phyloP scores from a whole-genome alignment of 2,797 vertebrate genomes.

The Spinus pinus region DNA sequence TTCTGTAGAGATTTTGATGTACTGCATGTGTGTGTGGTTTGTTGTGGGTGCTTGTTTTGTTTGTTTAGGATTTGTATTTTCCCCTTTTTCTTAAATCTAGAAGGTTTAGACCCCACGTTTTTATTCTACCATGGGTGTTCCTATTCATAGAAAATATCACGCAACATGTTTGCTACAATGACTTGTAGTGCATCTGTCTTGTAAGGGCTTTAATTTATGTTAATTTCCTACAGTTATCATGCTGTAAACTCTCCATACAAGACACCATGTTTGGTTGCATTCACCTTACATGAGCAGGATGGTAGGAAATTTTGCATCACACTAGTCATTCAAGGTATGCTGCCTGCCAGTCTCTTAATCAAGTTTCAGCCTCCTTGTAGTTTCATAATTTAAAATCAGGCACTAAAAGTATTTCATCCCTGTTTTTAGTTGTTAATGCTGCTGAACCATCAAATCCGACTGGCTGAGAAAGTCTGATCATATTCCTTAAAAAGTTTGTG shows the following conservation, averaged over 20 bases:
- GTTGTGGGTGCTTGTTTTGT: not conserved
- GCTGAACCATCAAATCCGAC: slow-evolving; percentile 11
- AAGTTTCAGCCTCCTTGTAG: not conserved
- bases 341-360: slow-evolving; percentile 33
- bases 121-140: not conserved
- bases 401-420: slow-evolving; percentile 21
- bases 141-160: not conserved
- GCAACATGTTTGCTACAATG: not conserved
- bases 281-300: slow-evolving; percentile 37
- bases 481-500: slow-evolving; percentile 24
- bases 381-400: slow-evolving; percentile 32
- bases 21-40: not conserved
- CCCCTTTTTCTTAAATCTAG: not conserved
- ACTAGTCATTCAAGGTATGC: not conserved
- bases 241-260: slow-evolving; percentile 30
- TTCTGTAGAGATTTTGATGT: not conserved
- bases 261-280: slow-evolving; percentile 12
- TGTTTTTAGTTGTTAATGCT: not conserved
- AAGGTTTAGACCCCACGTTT: not conserved
- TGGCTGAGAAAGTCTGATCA: not conserved
- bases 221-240: slow-evolving; percentile 23
- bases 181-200: not conserved
- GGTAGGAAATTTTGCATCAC: slow-evolving; percentile 19
- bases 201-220: slow-evolving; percentile 49
- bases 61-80: not conserved